Base-by-base conservation (phyloP, 2,113 vertebrate species). In the Cranoglanis bouderius region DNA sequence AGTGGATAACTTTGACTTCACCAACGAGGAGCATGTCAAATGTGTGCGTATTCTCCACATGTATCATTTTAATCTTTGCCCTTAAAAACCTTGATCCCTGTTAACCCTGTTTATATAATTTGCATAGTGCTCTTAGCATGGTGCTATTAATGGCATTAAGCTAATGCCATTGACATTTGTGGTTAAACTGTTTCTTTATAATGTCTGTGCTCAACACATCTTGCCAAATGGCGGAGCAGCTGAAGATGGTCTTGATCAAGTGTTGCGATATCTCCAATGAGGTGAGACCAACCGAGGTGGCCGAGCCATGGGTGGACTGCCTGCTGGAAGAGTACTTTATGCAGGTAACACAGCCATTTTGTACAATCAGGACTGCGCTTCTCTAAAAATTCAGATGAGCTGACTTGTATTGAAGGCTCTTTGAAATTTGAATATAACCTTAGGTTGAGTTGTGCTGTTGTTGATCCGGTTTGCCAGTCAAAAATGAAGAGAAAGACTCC, bases 241-340 rank as follows among this genome's bases (percentile, higher is more conserved):
- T 99, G 92, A 99, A 99, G 95, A 98, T 98, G 98, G 95, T 99
- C 18, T 88, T 99, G 94, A 99, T 99, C 91, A 99, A 99, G 93
- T 99, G 98, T 94, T 99, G 98, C 7, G 98, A 99, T 87, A 99
- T 99, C 93, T 99, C 98, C 78, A 99, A 99, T 0, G 98, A 99
- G 91, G 98, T 99, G 80, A 96, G 98, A 19, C 98, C 98, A 0
- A 97, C 96, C 85, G 98, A 99, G 82, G 97, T 99, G 1, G 97
- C 98, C 0, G 98, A 99, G 88, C 98, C 98, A 0, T 99, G 98
- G 98, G 97, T 99, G 89, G 98, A 99, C 93, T 98, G 98, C 90
- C 93, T 99, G 9, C 91, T 99, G 75, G 97, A 99, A 86, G 98
- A 99, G 89, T 99, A 99, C 91, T 99, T 99, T 89, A 99, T 98